These are phyloP conservation scores for Mythimna pallens DNA, from an alignment of 2,888 invertebrate species.

Conservation along the genomic window DNA sequence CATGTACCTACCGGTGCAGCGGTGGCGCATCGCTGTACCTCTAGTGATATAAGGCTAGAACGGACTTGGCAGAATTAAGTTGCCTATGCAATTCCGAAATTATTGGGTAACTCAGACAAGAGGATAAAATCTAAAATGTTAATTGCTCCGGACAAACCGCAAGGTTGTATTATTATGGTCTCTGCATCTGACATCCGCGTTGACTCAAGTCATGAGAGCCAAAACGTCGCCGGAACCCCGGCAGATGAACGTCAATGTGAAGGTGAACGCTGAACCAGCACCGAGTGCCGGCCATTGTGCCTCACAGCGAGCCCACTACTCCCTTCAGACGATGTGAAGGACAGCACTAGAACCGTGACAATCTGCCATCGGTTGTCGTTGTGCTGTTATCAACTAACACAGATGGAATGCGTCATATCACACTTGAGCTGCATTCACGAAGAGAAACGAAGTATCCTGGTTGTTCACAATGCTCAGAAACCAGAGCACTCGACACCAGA, in stretches of 20 bases:
- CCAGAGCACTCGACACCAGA: not conserved
- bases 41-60: too few relatives aligned
- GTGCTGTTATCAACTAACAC: constrained; percentile 1
- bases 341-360: not conserved
- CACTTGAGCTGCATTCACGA: not conserved
- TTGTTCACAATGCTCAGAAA: not conserved
- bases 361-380: not conserved
- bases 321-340: not conserved
- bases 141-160: not conserved
- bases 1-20: too few relatives aligned
- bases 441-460: not conserved
- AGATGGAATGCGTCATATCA: not conserved
- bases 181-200: constrained; percentile 8
- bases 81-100: too few relatives aligned
- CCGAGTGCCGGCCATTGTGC: constrained; percentile 1
- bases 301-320: not conserved
- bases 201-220: not conserved
- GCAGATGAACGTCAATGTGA: constrained; percentile 29
- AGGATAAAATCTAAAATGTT: not conserved
- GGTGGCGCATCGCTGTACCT: too few relatives aligned
- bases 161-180: not conserved
- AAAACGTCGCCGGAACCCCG: constrained; percentile 25
- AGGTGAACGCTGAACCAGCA: constrained; percentile 23
- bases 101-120: not conserved
- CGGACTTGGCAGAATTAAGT: too few relatives aligned